These are phyloP conservation scores for Drosophila santomea DNA, from an alignment of 1,140 invertebrate species.

Conservation along the genomic window DNA sequence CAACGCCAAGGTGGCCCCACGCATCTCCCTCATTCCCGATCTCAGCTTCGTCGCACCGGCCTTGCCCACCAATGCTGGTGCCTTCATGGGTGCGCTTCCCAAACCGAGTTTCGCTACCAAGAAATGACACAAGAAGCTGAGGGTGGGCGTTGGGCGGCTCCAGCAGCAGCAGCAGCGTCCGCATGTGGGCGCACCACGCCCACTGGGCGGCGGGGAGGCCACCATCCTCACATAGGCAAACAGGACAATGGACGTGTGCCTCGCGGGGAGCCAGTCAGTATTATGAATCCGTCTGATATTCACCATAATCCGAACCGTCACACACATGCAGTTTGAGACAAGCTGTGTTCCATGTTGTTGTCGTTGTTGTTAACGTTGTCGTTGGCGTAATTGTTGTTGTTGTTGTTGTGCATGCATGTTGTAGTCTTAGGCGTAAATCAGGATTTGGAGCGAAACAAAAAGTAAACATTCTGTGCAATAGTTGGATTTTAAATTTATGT, in stretches of 20 bases:
- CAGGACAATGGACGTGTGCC: background rate
- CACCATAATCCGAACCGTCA: constrained; percentile 46
- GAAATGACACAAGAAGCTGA: constrained; percentile 72
- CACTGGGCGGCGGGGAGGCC: constrained; percentile 44
- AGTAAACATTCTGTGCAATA: constrained; percentile 45
- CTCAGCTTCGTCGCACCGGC: constrained; percentile 85
- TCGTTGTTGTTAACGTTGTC: constrained; percentile 28
- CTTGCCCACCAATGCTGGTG: constrained; percentile 69
- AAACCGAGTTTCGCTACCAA: constrained; percentile 77
- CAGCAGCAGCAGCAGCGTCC: constrained; percentile 40
- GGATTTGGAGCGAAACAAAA: background rate
- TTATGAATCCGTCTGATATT: constrained; percentile 82
- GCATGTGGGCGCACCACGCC: constrained; percentile 23
- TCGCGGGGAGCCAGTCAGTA: constrained; percentile 56
- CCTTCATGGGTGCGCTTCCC: constrained; percentile 73
- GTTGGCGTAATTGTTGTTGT: constrained; percentile 42
- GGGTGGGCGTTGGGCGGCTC: constrained; percentile 33
- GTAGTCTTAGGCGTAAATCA: constrained; percentile 43
- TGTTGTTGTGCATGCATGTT: constrained; percentile 39
- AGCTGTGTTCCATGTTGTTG: constrained; percentile 54
- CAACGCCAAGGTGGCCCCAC: constrained; percentile 80
- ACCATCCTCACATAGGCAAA: constrained; percentile 59
- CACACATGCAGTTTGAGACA: constrained; percentile 39
- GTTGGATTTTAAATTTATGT: constrained; percentile 26
- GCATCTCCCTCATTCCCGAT: constrained; percentile 85